Evolutionary conservation across 1,140 invertebrate species (phyloP).

Genomic region (Brachionus koreanus): DNA sequence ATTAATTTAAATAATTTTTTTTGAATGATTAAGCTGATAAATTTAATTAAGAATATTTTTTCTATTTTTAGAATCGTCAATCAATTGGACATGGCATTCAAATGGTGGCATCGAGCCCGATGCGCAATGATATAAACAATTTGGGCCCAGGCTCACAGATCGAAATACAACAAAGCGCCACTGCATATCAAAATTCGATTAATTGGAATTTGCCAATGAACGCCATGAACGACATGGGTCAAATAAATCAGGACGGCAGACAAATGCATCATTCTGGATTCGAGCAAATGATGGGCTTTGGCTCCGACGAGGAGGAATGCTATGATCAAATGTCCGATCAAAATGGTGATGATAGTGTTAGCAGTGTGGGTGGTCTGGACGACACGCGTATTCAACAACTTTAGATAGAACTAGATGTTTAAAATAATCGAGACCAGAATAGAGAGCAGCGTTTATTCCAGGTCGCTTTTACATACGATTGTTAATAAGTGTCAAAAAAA

Average conservation of each 20-base stretch:
- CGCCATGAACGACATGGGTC: not conserved
- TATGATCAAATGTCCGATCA: constrained; percentile 39
- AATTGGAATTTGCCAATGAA: constrained; percentile 17
- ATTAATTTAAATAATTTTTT: not conserved
- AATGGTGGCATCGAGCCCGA: constrained; percentile 19
- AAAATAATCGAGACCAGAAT: not conserved
- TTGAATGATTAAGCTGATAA: not conserved
- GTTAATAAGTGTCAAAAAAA: not conserved
- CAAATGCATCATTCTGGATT: not conserved
- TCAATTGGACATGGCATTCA: constrained; percentile 39
- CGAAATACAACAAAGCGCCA: constrained; percentile 41
- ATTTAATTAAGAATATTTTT: not conserved
- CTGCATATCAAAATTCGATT: constrained; percentile 9
- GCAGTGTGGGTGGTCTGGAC: constrained; percentile 30
- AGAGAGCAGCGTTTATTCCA: not conserved
- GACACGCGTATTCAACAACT: constrained; percentile 29
- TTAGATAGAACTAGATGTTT: not conserved
- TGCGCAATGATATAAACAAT: constrained; percentile 43
- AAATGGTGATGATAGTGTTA: constrained; percentile 36
- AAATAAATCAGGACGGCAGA: not conserved
- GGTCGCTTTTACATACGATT: constrained; percentile 4
- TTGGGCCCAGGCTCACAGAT: constrained; percentile 3
- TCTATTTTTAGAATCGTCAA: constrained; percentile 33
- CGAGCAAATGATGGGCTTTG: constrained; percentile 24
- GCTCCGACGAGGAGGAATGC: constrained; percentile 37